Conservation (phyloP, 2,888 invertebrate species). For the Quadroppia sp. region DNA sequence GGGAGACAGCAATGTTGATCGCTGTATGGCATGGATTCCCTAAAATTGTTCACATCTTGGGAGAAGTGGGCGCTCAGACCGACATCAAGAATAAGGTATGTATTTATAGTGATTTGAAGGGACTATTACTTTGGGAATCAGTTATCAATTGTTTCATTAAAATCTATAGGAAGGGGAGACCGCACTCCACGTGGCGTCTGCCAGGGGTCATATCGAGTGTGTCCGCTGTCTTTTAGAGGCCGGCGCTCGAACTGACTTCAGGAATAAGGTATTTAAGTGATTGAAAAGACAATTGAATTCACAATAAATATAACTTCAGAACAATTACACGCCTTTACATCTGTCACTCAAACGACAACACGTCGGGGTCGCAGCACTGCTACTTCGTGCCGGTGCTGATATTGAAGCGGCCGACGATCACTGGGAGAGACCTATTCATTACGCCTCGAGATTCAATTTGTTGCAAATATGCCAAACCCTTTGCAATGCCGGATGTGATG, state of each 20-base stretch:
- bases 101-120: too few relatives aligned
- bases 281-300: not conserved
- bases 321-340: slow-evolving; percentile 61
- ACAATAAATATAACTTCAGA: slow-evolving; percentile 49
- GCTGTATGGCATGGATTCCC: slow-evolving; percentile 58
- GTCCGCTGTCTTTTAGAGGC: slow-evolving; percentile 56
- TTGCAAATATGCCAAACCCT: slow-evolving; percentile 60
- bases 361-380: slow-evolving; percentile 59
- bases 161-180: slow-evolving; percentile 57
- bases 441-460: slow-evolving; percentile 59
- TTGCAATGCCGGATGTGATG: slow-evolving; percentile 59
- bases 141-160: slow-evolving; percentile 13
- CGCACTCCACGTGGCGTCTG: slow-evolving; percentile 58
- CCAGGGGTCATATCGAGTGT: slow-evolving; percentile 58
- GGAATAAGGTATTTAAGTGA: slow-evolving; percentile 54
- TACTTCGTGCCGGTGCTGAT: slow-evolving; percentile 62
- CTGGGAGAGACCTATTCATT: slow-evolving; percentile 63
- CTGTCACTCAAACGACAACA: slow-evolving; percentile 60
- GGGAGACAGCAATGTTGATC: slow-evolving; percentile 58
- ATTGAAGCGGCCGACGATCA: slow-evolving; percentile 56
- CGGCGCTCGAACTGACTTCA: slow-evolving; percentile 56
- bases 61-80: slow-evolving; percentile 53
- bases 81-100: slow-evolving; percentile 54
- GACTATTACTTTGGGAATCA: slow-evolving; percentile 23
- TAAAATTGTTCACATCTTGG: slow-evolving; percentile 53